phyloP scores from a whole-genome alignment of 2,113 vertebrate genomes.

The Marmota monax region DNA sequence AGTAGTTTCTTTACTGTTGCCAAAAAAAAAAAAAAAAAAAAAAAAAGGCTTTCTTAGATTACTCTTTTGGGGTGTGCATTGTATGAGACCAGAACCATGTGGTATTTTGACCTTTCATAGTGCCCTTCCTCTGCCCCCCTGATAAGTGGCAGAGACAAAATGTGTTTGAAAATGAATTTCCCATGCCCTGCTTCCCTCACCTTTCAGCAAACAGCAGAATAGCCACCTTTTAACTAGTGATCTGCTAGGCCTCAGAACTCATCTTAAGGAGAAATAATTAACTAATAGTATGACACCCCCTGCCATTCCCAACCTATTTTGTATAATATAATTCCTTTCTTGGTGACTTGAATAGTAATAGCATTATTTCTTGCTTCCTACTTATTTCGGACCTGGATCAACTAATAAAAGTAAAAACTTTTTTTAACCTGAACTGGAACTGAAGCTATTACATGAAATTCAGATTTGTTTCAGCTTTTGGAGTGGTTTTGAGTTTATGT shows the following conservation, averaged over 20 bases:
- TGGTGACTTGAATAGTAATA: constrained; percentile 64
- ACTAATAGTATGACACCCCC: constrained; percentile 4
- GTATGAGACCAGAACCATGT: constrained; percentile 12
- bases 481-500: not conserved
- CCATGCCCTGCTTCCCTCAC: constrained; percentile 64
- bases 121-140: not conserved
- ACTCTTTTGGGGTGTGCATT: not conserved
- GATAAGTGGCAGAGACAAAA: constrained; percentile 56
- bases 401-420: constrained; percentile 22
- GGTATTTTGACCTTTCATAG: constrained; percentile 33
- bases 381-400: not conserved
- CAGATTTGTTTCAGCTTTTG: not conserved
- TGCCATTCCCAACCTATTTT: not conserved
- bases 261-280: constrained; percentile 66
- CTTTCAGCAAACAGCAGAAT: constrained; percentile 57
- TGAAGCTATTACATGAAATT: not conserved
- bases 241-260: constrained; percentile 68
- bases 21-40: not conserved
- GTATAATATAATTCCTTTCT: not conserved
- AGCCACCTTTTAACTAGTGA: constrained; percentile 50
- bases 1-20: not conserved
- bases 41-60: not conserved
- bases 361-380: constrained; percentile 37
- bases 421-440: constrained; percentile 17
- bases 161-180: constrained; percentile 80